These are phyloP conservation scores for Lordiphosa clarofinis DNA, from an alignment of 1,140 invertebrate genomes.

Conservation along the genomic window DNA sequence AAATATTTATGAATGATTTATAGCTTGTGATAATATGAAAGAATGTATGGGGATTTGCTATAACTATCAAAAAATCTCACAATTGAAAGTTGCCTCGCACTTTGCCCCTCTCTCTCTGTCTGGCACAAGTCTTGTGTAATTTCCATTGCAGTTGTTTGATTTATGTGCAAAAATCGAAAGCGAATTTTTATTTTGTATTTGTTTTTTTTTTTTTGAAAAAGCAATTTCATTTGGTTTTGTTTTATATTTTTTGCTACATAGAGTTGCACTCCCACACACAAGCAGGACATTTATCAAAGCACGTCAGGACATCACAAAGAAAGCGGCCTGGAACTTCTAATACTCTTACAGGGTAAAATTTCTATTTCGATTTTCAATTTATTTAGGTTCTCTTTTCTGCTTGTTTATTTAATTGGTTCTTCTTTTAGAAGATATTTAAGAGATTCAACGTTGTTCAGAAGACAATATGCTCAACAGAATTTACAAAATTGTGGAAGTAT, in stretches of 20 bases:
- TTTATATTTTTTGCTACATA: neutral
- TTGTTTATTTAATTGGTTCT: too few species aligned
- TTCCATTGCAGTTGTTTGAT: slow-evolving; percentile 33
- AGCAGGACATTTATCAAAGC: slow-evolving; percentile 40
- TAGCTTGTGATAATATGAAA: too few species aligned
- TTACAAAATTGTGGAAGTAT: too few species aligned
- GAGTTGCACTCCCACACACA: neutral
- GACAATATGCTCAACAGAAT: too few species aligned
- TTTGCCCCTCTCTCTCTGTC: too few species aligned
- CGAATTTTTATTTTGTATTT: slow-evolving; percentile 1
- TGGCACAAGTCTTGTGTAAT: slow-evolving; percentile 13
- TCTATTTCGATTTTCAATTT: too few species aligned
- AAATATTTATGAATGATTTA: neutral
- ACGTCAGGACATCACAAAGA: slow-evolving; percentile 35
- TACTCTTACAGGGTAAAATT: neutral
- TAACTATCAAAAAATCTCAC: too few species aligned
- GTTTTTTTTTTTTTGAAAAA: slow-evolving; percentile 12
- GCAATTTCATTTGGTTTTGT: slow-evolving; percentile 25
- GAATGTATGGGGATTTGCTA: too few species aligned
- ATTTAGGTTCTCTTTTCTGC: too few species aligned
- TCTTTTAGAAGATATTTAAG: too few species aligned
- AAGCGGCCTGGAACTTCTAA: slow-evolving; percentile 24
- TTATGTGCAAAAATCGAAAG: slow-evolving; percentile 21
- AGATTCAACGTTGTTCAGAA: too few species aligned
- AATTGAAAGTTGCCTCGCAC: too few species aligned